A percentile compares a stretch with the other conserved stretches of the same genome.
phyloP scores from a whole-genome alignment of 2,113 vertebrate species.

The Gallinago undulata region DNA sequence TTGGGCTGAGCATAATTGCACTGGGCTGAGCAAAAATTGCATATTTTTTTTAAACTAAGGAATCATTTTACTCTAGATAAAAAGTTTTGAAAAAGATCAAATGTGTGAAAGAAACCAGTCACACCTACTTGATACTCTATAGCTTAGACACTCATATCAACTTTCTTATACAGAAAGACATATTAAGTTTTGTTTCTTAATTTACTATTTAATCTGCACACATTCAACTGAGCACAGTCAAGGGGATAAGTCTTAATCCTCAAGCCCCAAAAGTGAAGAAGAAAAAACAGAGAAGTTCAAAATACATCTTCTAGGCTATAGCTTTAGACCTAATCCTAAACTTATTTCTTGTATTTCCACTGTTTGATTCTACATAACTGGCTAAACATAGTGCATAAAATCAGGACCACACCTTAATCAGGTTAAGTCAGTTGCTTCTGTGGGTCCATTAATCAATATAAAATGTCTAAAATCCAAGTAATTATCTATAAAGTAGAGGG shows the following conservation, averaged over 20 bases:
- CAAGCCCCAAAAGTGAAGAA: neutral
- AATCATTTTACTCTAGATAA: neutral
- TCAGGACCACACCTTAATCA: neutral
- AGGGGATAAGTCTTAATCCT: neutral
- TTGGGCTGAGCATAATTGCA: neutral
- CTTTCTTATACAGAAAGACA: neutral
- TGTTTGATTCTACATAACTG: neutral
- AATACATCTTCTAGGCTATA: neutral
- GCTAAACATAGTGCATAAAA: neutral
- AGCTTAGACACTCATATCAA: neutral
- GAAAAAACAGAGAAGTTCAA: neutral
- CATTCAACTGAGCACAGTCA: neutral
- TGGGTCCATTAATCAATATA: neutral
- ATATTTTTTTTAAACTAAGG: neutral
- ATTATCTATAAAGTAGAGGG: neutral
- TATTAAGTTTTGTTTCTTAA: neutral
- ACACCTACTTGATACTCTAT: neutral
- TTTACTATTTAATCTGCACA: neutral
- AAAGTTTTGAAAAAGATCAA: neutral
- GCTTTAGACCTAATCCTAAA: neutral
- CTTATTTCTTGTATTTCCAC: neutral
- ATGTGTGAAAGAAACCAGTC: neutral
- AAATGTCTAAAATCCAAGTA: neutral
- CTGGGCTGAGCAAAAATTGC: neutral
- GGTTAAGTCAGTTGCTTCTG: neutral